Evolutionary conservation across 2,888 invertebrate species (phyloP), one percentile per base, ranked within the genome.

Genomic region (Steinernema carpocapsae): DNA sequence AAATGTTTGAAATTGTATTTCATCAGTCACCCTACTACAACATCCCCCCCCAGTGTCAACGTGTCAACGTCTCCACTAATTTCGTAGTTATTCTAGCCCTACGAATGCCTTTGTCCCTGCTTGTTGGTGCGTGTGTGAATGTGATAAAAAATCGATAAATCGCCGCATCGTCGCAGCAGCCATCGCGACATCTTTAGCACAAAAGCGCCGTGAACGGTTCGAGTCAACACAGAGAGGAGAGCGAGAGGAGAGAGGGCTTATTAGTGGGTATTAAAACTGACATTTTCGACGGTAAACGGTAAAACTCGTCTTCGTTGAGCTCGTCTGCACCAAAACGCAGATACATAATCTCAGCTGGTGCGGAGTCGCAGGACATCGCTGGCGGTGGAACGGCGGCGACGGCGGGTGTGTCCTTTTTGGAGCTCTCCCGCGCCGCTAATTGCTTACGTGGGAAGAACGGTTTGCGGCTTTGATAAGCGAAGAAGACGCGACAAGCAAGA

Each of bases 351-450:
- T 56, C 56, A 24, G 56, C 56, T 56, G 56, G 56, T 17, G 56
- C 56, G 22, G 56, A 56, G 22, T 56, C 56, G 56, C 56, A 56
- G 26, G 56, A 56, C 56, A 56, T 56, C 56, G 43, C 14, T n/a
- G 48, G 48, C 48, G 48, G 48, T n/a, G 48, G 4, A 48, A 48
- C 19, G 17, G 48, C 48, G 43, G 43, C n/a, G 17, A 48, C 48
- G 48, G 17, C n/a, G 48, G 48, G 19, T 19, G 48, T 17, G 43
- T 14, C 43, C 14, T 43, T 43, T 7, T 14, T 43, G 43, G 7
- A 12, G 43, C 43, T 43, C n/a, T n/a, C n/a, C n/a, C n/a, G n/a
- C n/a, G 43, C 14, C 14, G 43, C 43, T 43, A 43, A 43, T 43
- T 43, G 43, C 43, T 43, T 43, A 43, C 43, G 43, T 43, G 43